Evolutionary conservation across 2,888 invertebrate genomes (phyloP), one percentile per base, ranked within the genome.

Genomic region (Calameuta pallipes): DNA sequence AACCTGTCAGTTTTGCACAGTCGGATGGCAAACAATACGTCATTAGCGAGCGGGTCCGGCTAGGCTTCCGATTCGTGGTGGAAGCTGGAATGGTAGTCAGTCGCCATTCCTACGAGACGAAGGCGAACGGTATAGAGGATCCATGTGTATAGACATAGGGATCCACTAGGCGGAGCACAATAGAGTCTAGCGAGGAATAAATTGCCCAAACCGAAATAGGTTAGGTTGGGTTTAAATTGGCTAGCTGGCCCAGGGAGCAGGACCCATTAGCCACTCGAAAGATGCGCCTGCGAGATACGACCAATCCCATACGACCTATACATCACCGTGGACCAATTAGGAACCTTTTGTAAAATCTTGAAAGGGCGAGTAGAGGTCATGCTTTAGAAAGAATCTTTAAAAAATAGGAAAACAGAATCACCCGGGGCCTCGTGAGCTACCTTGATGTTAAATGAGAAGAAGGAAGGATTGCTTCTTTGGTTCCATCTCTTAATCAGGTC

Each of bases 291-390:
- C 85, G 81, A 88, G 89, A 89, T 89, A 89, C 83, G 78, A 82
- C 80, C 80, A 83, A 85, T 71, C 85, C 78, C 82, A 80, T 82
- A 80, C 83, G 79, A 83, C 83, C 89, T 85, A 89, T 88, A 87
- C 83, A 89, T 89, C 87, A 89, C 86, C 37, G 73, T 69, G 78
- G 85, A 89, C 89, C 89, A 89, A 89, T 89, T 89, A 89, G 87
- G 85, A 83, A 83, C 77, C 80, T 76, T 76, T 37, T 73, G 70
- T 79, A 69, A 70, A 71, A 23, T 23, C 37, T 37, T 34, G 30
- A 68, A 74, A 76, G 79, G 74, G 37, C 79, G 76, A 76, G 30
- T 73, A 12, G 74, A 41, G 79, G 74, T 76, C 79, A 37, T 41
- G 41, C 15, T 41, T 6, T 1, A 3, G 56, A 56, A 23, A 56